Evolutionary conservation across 2,113 vertebrate genomes (phyloP), one percentile per base, ranked within the genome.

Genomic region (Sphaerodactylus townsendi): DNA sequence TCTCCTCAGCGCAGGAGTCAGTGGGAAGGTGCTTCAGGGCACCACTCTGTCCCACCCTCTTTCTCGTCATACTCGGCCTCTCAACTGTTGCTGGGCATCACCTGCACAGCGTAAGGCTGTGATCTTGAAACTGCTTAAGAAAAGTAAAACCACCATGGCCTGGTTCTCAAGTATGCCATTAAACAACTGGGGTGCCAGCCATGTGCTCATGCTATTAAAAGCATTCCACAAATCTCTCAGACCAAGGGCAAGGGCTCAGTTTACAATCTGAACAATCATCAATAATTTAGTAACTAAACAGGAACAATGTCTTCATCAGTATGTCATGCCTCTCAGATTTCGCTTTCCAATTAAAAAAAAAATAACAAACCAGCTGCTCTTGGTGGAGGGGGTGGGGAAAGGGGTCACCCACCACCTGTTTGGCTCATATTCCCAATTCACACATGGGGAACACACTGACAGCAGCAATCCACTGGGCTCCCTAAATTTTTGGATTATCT

Each of bases 241-340:
- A 88, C 44, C 75, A 64, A 68, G 76, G 44, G 23, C 85, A 79
- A n/a, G 82, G 17, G 71, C n/a, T 90, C 86, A n/a, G 73, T 82
- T 91, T 87, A 91, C 84, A 87, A 85, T 84, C 14, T 28, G 65
- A 85, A 84, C 46, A 10, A 75, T 87, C 13, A 88, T 90, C 76
- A 89, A 92, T 88, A 77, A 59, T 68, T 73, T 56, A 74, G 30
- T 33, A 69, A 64, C 21, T 83, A 64, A 59, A 33, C 30, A 9
- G n/a, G 33, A 62, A 59, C 14, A 83, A 66, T 56, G 33, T 59
- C 37, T 39, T 9, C 37, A 30, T 46, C 68, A 4, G 50, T 21
- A 48, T 85, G 90, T 90, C 85, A 75, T 72, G 9, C 2, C 85
- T 86, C 68, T 80, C 73, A 65, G 82, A 83, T 89, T 91, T 83